phyloP scores from a whole-genome alignment of 2,797 vertebrate genomes.

The Neostethus bicornis region DNA sequence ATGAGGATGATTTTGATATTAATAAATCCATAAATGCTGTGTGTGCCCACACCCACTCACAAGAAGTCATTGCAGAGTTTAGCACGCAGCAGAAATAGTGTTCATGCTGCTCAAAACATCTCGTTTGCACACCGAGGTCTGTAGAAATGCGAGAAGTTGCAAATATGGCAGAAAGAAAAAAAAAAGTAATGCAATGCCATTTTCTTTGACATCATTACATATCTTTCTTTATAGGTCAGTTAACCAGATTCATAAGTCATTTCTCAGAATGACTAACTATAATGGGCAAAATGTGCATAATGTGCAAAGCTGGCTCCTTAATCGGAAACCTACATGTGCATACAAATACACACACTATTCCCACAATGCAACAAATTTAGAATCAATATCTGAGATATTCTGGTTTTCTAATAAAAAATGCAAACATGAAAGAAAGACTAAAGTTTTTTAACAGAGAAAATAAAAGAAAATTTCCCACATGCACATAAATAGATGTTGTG shows the following conservation, averaged over 20 bases:
- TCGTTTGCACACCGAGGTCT: not conserved
- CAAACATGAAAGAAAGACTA: too few relatives aligned
- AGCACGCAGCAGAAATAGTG: not conserved
- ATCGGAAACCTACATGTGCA: not conserved
- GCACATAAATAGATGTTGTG: too few relatives aligned
- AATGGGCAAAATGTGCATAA: conserved; percentile 1
- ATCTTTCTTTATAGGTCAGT: not conserved
- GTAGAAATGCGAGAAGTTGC: not conserved
- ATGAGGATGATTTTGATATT: not conserved
- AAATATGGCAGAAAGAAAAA: not conserved
- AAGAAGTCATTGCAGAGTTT: not conserved
- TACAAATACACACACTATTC: too few relatives aligned
- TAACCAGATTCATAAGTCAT: not conserved
- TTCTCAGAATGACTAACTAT: conserved; percentile 7
- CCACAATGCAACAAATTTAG: too few relatives aligned
- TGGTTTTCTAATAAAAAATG: too few relatives aligned
- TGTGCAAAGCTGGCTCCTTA: not conserved
- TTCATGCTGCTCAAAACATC: too few relatives aligned
- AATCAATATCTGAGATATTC: too few relatives aligned
- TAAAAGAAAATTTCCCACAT: too few relatives aligned
- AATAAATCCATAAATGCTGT: not conserved
- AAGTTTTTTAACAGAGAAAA: too few relatives aligned
- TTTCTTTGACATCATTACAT: not conserved
- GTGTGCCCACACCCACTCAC: not conserved
- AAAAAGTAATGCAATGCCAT: not conserved